phyloP scores from a whole-genome alignment of 37 sponge, comb jelly and placozoan species.

The Aphrocallistes beatrix region DNA sequence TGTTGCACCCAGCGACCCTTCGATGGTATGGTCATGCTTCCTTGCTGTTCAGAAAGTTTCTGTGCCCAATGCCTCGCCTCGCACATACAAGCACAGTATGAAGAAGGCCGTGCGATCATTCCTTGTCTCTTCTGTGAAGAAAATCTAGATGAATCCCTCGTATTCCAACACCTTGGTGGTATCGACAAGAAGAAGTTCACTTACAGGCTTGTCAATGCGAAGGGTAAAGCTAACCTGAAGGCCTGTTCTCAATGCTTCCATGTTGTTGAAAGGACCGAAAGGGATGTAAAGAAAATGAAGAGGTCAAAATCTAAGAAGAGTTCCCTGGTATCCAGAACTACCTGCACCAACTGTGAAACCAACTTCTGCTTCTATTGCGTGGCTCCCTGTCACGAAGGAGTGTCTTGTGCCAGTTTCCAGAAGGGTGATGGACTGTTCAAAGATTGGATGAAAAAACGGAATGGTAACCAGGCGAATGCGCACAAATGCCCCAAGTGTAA shows the following conservation, averaged over 20 bases:
- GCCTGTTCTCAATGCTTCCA: not conserved
- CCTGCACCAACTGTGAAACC: not conserved
- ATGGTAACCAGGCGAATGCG: conserved; percentile 34
- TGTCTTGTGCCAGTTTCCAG: not conserved
- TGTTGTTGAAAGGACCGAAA: conserved; percentile 4
- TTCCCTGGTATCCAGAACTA: not conserved
- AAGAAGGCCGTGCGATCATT: not conserved
- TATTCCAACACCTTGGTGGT: not conserved
- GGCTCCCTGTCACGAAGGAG: conserved; percentile 8
- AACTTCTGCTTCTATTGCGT: not conserved
- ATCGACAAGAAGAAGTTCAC: conserved; percentile 18
- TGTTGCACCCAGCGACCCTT: not conserved
- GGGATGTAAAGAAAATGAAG: conserved; percentile 9
- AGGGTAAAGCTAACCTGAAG: not conserved
- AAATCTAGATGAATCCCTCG: not conserved
- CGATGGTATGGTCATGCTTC: not conserved
- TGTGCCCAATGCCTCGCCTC: not conserved
- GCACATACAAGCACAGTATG: not conserved
- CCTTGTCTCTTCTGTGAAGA: not conserved
- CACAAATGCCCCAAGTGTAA: conserved; percentile 57
- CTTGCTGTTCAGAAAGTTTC: not conserved
- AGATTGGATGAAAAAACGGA: not conserved
- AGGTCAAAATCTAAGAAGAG: not conserved
- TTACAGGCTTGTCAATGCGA: conserved; percentile 12
- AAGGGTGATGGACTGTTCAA: conserved; percentile 8